phyloP scores from a whole-genome alignment of 2,113 vertebrate species.

The Atherinomorus stipes region DNA sequence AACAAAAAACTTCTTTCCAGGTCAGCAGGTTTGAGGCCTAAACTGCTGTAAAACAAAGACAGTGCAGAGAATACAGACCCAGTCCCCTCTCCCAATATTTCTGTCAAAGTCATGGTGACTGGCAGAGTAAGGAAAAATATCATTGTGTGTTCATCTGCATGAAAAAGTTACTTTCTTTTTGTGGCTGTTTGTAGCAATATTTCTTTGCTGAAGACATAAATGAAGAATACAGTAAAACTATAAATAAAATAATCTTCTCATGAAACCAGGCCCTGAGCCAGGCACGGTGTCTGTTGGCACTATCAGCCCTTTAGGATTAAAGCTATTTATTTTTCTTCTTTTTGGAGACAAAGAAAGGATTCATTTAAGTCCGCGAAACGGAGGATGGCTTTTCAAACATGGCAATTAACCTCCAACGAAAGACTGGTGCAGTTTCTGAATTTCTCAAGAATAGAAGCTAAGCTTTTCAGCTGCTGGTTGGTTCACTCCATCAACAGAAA shows the following conservation, averaged over 20 bases:
- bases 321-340: conserved; percentile 64
- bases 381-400: conserved; percentile 61
- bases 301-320: conserved; percentile 62
- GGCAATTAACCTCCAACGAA: conserved; percentile 71
- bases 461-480: conserved; percentile 35
- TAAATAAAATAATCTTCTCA: conserved; percentile 61
- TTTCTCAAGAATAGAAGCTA: conserved; percentile 35
- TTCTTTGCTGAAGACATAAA: conserved; percentile 28
- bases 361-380: conserved; percentile 52
- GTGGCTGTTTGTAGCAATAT: background rate
- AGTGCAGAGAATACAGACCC: no score
- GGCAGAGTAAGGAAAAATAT: no score
- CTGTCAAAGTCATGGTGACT: no score
- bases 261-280: conserved; percentile 69
- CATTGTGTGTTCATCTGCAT: no score
- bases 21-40: no score
- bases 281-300: conserved; percentile 60
- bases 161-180: no score
- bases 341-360: conserved; percentile 60
- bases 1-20: no score
- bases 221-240: background rate
- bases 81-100: no score
- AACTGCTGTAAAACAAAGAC: no score
- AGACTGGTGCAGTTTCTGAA: conserved; percentile 47
- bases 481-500: conserved; percentile 30